phyloP scores from a whole-genome alignment of 2,113 vertebrate genomes.

The Rafetus swinhoei region DNA sequence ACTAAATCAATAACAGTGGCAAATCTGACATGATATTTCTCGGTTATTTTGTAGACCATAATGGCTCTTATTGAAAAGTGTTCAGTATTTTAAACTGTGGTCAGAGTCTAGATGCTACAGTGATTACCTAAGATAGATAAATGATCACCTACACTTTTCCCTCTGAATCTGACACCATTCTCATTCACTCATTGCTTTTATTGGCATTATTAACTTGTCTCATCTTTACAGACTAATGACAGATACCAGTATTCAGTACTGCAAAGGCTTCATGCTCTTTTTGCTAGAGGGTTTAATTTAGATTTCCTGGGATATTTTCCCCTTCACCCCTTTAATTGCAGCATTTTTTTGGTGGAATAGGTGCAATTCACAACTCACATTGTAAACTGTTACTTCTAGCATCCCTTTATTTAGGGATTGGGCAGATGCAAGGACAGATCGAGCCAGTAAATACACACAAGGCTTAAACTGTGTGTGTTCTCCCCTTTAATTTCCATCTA shows the following conservation, averaged over 20 bases:
- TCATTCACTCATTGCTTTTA: neutral
- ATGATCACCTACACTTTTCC: neutral
- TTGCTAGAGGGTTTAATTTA: neutral
- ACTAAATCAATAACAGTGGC: constrained; percentile 35
- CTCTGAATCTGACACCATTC: neutral
- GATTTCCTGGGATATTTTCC: neutral
- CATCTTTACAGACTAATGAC: neutral
- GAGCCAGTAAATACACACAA: neutral
- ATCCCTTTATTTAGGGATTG: neutral
- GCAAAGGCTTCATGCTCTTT: neutral
- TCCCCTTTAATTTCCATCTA: neutral
- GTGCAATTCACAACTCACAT: neutral
- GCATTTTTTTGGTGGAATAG: neutral
- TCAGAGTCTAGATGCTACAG: neutral
- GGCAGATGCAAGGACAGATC: neutral
- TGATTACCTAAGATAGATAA: neutral
- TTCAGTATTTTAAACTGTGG: neutral
- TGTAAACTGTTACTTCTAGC: neutral
- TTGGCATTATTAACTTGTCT: neutral
- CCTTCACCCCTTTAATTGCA: neutral
- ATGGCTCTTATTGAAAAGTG: neutral
- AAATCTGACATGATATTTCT: neutral
- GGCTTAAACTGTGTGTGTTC: neutral
- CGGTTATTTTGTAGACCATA: neutral
- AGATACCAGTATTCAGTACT: neutral